phyloP scores from a whole-genome alignment of 1,140 invertebrate genomes.

The Lordiphosa stackelbergi region DNA sequence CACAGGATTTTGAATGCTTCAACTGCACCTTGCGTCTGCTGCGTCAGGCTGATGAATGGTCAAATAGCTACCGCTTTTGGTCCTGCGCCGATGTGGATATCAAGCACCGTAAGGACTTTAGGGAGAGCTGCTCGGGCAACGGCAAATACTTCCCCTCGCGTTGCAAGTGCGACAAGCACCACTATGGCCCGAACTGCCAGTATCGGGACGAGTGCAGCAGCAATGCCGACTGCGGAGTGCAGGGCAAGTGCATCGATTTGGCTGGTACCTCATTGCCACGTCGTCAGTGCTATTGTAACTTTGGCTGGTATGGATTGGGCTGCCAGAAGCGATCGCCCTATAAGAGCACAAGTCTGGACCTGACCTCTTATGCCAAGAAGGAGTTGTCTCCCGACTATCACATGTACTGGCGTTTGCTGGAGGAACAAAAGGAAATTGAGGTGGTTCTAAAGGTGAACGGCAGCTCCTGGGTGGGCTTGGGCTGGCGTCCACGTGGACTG shows the following conservation, averaged over 20 bases:
- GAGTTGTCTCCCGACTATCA: constrained; percentile 85
- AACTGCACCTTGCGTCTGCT: constrained; percentile 94
- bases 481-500: constrained; percentile 86
- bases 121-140: constrained; percentile 89
- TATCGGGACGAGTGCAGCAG: constrained; percentile 90
- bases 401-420: constrained; percentile 89
- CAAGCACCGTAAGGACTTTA: constrained; percentile 83
- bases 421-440: constrained; percentile 89
- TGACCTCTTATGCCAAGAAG: constrained; percentile 83
- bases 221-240: constrained; percentile 89
- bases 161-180: constrained; percentile 90
- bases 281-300: constrained; percentile 92
- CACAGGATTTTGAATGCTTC: constrained; percentile 88
- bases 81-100: constrained; percentile 97
- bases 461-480: constrained; percentile 90
- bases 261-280: constrained; percentile 87
- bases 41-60: constrained; percentile 93
- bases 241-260: constrained; percentile 89
- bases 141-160: constrained; percentile 86
- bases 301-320: constrained; percentile 89
- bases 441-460: constrained; percentile 89
- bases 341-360: constrained; percentile 82
- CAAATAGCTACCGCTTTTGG: constrained; percentile 91
- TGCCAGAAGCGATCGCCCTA: constrained; percentile 86
- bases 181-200: constrained; percentile 89